Evolutionary conservation across 23 tunicate genomes (phyloP).

Genomic region (Pegea sp.): DNA sequence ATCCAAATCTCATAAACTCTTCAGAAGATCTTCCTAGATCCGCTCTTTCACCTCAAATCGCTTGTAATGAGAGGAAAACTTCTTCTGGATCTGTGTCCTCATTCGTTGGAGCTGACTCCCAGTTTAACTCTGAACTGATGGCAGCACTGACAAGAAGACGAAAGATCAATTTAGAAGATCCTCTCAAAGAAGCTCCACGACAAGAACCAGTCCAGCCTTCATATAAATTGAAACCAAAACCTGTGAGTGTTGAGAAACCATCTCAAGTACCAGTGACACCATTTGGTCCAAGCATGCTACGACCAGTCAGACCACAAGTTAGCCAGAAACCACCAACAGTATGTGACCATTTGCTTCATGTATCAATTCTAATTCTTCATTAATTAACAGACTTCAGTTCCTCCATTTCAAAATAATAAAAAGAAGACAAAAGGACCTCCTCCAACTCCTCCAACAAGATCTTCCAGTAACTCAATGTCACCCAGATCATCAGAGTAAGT

Average conservation of each 20-base stretch:
- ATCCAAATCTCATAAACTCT: not conserved
- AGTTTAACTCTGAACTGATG: slow-evolving; percentile 18
- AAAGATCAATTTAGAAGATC: slow-evolving; percentile 14
- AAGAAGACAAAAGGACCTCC: too few relatives aligned
- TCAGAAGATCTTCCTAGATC: not conserved
- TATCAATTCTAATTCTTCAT: too few relatives aligned
- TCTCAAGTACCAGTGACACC: not conserved
- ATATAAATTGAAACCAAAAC: too few relatives aligned
- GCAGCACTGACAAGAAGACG: slow-evolving; percentile 29
- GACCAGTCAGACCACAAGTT: too few relatives aligned
- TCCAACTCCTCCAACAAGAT: too few relatives aligned
- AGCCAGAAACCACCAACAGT: too few relatives aligned
- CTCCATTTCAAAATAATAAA: too few relatives aligned
- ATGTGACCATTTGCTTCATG: too few relatives aligned
- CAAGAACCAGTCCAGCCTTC: not conserved
- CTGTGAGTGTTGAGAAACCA: not conserved
- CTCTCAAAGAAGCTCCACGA: not conserved
- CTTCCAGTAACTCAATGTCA: too few relatives aligned
- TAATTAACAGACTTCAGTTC: too few relatives aligned
- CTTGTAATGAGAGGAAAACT: not conserved
- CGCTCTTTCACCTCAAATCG: not conserved
- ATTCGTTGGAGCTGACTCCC: slow-evolving; percentile 7
- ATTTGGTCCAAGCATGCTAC: too few relatives aligned
- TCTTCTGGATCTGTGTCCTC: slow-evolving; percentile 13
- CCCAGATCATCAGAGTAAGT: too few relatives aligned